These are phyloP conservation scores for Platypus cylindrus DNA, from an alignment of 2,888 invertebrate species.

Conservation along the genomic window DNA sequence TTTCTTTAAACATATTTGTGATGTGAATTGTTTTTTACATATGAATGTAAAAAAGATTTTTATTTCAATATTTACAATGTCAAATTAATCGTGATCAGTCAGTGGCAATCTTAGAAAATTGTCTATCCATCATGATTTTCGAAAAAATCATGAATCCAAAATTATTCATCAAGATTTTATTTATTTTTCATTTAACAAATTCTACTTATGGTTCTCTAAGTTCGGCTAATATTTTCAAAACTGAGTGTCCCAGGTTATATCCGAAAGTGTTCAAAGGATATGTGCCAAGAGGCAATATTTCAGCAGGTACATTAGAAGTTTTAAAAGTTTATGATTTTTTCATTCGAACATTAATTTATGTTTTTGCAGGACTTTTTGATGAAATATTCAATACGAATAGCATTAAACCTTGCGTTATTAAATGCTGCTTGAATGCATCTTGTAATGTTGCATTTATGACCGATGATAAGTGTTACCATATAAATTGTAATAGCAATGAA, in stretches of 20 bases:
- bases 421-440: slow-evolving; percentile 50
- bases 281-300: slow-evolving; percentile 29
- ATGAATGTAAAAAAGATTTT: too few relatives aligned
- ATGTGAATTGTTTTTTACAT: too few relatives aligned
- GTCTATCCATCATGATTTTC: too few relatives aligned
- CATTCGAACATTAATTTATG: background rate
- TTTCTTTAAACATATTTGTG: too few relatives aligned
- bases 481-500: slow-evolving; percentile 58
- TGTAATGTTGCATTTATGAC: slow-evolving; percentile 74
- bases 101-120: too few relatives aligned
- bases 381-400: slow-evolving; percentile 41
- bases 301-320: slow-evolving; percentile 24
- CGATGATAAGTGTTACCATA: slow-evolving; percentile 63
- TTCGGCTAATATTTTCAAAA: too few relatives aligned
- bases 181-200: too few relatives aligned
- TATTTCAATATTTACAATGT: too few relatives aligned
- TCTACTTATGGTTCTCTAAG: too few relatives aligned
- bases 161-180: too few relatives aligned
- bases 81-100: too few relatives aligned
- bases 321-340: background rate
- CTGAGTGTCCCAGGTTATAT: slow-evolving; percentile 28
- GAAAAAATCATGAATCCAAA: too few relatives aligned
- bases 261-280: slow-evolving; percentile 28
- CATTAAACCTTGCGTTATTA: slow-evolving; percentile 50
- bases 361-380: slow-evolving; percentile 35